Evolutionary conservation across 2,113 vertebrate genomes (phyloP).

Genomic region (Macaca mulatta): DNA sequence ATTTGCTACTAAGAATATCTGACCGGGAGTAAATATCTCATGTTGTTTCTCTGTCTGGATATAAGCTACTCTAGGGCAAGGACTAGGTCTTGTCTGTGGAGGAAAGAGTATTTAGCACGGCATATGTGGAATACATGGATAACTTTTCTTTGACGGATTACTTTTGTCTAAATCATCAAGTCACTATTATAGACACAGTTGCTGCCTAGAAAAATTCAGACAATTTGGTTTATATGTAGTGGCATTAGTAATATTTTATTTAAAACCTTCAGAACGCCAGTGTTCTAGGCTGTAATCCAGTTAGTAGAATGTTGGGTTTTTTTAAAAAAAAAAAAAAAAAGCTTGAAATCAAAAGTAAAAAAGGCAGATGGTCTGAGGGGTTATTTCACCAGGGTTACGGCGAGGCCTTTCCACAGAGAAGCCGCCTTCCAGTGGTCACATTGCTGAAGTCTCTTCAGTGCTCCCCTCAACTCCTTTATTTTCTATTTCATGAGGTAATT

Average conservation of each 20-base stretch:
- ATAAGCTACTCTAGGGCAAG: neutral
- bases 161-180: conserved; percentile 13
- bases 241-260: neutral
- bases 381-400: neutral
- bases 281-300: neutral
- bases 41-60: neutral
- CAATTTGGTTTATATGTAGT: neutral
- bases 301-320: neutral
- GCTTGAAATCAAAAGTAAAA: neutral
- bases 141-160: neutral
- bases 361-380: neutral
- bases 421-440: neutral
- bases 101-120: neutral
- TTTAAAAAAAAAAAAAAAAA: too few species aligned
- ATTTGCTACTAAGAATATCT: neutral
- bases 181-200: neutral
- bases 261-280: neutral
- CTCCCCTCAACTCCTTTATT: neutral
- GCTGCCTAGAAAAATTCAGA: neutral
- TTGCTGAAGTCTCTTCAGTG: neutral
- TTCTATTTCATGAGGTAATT: neutral
- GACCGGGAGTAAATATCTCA: neutral
- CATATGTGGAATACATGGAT: neutral
- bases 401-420: neutral
- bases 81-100: neutral